phyloP scores from a whole-genome alignment of 2,113 vertebrate genomes.

The Puffinus mauretanicus region DNA sequence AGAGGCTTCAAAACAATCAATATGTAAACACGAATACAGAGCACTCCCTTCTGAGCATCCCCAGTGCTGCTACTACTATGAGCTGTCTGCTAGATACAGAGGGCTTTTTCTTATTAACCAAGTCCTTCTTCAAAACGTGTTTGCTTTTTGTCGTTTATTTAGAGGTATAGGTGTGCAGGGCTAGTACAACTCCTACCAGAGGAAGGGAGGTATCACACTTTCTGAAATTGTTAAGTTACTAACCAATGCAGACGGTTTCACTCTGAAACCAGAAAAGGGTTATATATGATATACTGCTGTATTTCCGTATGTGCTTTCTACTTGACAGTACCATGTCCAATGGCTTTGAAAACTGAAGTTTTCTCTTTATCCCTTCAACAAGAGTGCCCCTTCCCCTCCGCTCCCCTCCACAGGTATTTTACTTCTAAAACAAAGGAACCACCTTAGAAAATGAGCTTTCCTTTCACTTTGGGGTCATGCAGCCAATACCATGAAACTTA shows the following conservation, averaged over 20 bases:
- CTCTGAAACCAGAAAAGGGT: not conserved
- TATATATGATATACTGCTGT: not conserved
- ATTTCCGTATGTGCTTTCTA: not conserved
- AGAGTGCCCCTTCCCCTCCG: not conserved
- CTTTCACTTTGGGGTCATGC: not conserved
- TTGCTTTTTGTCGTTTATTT: not conserved
- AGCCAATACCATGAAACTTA: not conserved
- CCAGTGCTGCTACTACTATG: not conserved
- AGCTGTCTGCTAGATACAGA: not conserved
- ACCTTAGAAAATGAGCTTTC: not conserved
- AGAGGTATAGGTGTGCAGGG: not conserved
- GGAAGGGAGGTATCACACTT: not conserved
- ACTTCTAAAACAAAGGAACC: not conserved
- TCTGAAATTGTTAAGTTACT: not conserved
- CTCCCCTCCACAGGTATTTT: not conserved
- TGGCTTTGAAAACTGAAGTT: not conserved
- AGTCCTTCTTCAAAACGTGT: not conserved
- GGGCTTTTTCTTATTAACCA: not conserved
- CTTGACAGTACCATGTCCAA: not conserved
- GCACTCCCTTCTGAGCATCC: slow-evolving; percentile 10
- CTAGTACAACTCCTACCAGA: not conserved
- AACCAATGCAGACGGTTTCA: not conserved
- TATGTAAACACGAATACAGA: slow-evolving; percentile 32
- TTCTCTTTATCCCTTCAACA: not conserved
- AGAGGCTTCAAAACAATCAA: slow-evolving; percentile 41